Evolutionary conservation across 2,113 vertebrate species (phyloP).

Genomic region (Cinclus cinclus): DNA sequence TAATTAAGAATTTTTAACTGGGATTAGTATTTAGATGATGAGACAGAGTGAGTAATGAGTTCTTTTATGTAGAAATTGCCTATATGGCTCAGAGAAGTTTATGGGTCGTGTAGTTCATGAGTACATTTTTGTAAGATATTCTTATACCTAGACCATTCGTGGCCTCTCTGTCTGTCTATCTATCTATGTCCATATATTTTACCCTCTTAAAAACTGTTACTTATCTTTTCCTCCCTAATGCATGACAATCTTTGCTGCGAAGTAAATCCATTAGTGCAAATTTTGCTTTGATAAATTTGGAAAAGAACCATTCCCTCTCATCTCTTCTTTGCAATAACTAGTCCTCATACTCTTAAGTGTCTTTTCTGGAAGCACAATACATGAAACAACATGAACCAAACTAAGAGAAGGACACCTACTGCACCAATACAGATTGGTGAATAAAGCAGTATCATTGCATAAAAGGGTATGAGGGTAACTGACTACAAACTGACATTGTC

Average conservation of each 20-base stretch:
- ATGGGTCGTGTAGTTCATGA: background rate
- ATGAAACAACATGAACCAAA: background rate
- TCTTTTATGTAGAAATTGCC: conserved; percentile 12
- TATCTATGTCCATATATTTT: background rate
- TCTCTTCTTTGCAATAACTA: background rate
- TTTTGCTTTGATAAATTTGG: background rate
- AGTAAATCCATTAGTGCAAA: background rate
- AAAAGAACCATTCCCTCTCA: background rate
- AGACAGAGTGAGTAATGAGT: conserved; percentile 9
- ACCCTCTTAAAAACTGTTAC: background rate
- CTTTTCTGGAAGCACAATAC: background rate
- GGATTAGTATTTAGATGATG: conserved; percentile 21
- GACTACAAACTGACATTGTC: background rate
- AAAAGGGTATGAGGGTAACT: background rate
- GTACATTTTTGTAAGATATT: background rate
- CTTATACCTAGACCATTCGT: background rate
- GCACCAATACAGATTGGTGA: background rate
- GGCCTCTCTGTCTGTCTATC: background rate
- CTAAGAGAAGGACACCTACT: background rate
- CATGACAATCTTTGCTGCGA: background rate
- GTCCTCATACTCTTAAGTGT: background rate
- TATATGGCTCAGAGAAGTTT: background rate
- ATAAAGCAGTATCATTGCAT: background rate
- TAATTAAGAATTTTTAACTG: background rate
- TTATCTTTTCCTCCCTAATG: background rate